Evolutionary conservation across 2,113 vertebrate species (phyloP), one percentile per base, ranked within the genome.

Genomic region (Leptodactylus fuscus): DNA sequence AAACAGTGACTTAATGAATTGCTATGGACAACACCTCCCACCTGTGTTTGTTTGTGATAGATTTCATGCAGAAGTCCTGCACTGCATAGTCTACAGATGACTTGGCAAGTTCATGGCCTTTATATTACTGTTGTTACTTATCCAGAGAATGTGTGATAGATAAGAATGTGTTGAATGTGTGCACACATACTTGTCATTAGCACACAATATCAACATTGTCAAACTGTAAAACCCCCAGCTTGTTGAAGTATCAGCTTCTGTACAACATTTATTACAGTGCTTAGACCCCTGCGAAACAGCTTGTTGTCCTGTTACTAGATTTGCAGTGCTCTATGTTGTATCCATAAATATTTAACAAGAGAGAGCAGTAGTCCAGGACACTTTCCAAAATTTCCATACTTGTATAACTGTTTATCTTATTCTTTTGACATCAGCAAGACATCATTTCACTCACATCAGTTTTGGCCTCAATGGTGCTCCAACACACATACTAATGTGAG

Each of bases 81-180:
- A 36, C 6, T 34, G 32, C 32, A 67, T 9, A 16, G 15, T 32
- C 29, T 15, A 65, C 4, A 13, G 24, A 7, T 36, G 62, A 9
- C 62, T 36, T 67, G 62, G 32, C 62, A 67, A 36, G 62, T 67
- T 13, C 55, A 27, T 27, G 13, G 13, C 60, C 29, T 67, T 67
- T 67, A 36, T 67, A 32, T 67, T 15, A 67, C 29, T 34, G 29
- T 34, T 65, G 27, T 65, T 65, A 32, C 27, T 65, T 67, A 67
- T 36, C 62, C 32, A 34, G 8, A 15, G 24, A 9, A 67, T 20
- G 29, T 67, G 29, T 67, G 62, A 67, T 67, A 20, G 62, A 67
- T 67, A 36, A 20, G 62, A 34, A 67, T 67, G 29, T 67, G 32
- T 67, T 67, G 62, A 67, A 67, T 34, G 62, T 67, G 32, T 67